Conservation (phyloP, 2,888 invertebrate genomes). For the Mermis nigrescens region DNA sequence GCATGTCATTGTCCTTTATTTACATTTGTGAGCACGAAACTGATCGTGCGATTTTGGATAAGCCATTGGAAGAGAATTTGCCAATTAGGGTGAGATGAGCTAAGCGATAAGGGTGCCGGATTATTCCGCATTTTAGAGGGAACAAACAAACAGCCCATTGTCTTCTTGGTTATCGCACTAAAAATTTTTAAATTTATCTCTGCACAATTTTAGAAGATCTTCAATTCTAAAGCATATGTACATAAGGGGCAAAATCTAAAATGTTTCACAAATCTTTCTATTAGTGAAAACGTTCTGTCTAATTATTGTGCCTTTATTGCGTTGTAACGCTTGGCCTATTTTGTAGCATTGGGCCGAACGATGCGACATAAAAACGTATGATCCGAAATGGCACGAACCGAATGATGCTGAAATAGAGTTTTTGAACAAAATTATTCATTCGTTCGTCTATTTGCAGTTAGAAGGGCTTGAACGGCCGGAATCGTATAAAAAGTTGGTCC, state of each 20-base stretch:
- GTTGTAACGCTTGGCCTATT: neutral
- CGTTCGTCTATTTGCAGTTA: conserved; percentile 45
- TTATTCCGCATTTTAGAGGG: conserved; percentile 4
- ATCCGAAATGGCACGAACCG: conserved; percentile 59
- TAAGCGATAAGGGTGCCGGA: neutral
- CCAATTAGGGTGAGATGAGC: conserved; percentile 42
- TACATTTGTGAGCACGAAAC: conserved; percentile 47
- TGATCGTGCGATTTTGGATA: conserved; percentile 43
- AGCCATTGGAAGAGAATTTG: conserved; percentile 48
- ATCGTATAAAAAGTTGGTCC: conserved; percentile 19
- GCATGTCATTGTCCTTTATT: conserved; percentile 43
- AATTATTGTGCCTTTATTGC: neutral
- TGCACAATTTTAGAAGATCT: too few relatives aligned
- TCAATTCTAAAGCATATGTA: too few relatives aligned
- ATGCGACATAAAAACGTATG: conserved; percentile 45
- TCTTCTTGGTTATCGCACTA: too few relatives aligned
- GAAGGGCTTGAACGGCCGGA: conserved; percentile 41
- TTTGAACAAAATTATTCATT: conserved; percentile 44
- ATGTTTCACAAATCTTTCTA: too few relatives aligned
- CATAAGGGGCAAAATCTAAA: too few relatives aligned
- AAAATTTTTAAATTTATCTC: too few relatives aligned
- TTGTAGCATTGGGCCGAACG: conserved; percentile 57
- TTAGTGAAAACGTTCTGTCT: too few relatives aligned
- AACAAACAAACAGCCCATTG: too few relatives aligned
- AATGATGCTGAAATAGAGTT: conserved; percentile 47